A percentile compares a stretch with the other conserved stretches of the same genome.
These are phyloP conservation scores for Kryptolebias marmoratus DNA, from an alignment of 2,113 vertebrate genomes.

Conservation along the genomic window DNA sequence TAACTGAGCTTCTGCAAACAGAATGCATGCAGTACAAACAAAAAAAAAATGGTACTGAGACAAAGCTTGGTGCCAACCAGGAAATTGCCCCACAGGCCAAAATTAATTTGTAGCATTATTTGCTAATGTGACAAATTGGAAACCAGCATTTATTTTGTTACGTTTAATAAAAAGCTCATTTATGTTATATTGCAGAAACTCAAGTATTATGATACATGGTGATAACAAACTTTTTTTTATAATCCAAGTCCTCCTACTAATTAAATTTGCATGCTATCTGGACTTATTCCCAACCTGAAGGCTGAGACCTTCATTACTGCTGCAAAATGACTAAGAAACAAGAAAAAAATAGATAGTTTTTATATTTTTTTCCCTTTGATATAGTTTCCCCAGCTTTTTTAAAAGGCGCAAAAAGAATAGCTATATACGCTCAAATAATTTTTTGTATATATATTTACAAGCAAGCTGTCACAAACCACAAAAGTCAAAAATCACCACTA, in stretches of 20 bases:
- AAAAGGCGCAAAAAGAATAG: neutral
- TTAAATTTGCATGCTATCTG: neutral
- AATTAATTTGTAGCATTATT: neutral
- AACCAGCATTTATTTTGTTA: neutral
- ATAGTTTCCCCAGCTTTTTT: neutral
- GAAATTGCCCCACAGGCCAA: no score
- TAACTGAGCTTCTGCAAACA: no score
- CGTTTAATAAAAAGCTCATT: no score
- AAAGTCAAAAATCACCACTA: neutral
- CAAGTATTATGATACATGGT: no score
- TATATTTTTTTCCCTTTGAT: neutral
- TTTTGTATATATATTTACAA: neutral
- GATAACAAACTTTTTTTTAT: no score
- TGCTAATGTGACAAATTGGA: neutral
- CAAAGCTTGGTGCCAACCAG: no score
- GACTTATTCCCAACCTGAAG: neutral
- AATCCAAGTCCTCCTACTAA: neutral
- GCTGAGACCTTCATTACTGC: neutral
- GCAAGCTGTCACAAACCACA: neutral
- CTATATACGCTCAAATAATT: neutral
- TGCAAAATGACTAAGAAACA: neutral
- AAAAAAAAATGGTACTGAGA: no score
- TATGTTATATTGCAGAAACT: no score
- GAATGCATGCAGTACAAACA: no score
- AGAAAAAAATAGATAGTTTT: neutral